These are phyloP conservation scores for Pseudopipra pipra DNA, from an alignment of 2,113 vertebrate genomes.

Conservation along the genomic window DNA sequence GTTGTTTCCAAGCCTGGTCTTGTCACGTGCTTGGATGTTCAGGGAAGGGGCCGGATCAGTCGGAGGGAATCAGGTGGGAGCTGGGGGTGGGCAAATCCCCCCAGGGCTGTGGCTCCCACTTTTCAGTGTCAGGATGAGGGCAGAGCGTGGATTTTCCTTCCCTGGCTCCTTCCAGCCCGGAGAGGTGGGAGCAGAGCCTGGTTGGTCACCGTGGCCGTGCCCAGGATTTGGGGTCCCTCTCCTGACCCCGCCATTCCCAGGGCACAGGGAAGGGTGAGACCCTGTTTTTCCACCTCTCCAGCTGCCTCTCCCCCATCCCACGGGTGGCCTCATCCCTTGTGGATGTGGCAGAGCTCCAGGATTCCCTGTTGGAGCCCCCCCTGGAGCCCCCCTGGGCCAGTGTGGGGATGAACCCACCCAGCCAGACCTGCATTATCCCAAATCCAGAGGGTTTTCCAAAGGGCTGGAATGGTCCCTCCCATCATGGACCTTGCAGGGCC, in stretches of 20 bases:
- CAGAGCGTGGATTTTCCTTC: accelerated
- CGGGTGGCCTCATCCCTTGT: neutral
- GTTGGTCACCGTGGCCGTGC: accelerated
- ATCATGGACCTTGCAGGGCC: neutral
- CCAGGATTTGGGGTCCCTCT: accelerated
- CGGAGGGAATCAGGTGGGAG: neutral
- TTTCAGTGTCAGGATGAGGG: neutral
- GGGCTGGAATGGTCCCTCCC: neutral
- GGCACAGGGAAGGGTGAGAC: neutral
- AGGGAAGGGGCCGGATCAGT: neutral
- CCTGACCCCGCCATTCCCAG: accelerated
- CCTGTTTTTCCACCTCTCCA: neutral
- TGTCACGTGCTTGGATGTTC: accelerated
- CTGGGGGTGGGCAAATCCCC: neutral
- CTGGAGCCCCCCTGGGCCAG: neutral
- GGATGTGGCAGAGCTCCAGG: neutral
- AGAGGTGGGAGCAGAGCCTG: neutral
- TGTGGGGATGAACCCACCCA: neutral
- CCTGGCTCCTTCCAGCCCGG: neutral
- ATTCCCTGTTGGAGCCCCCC: neutral
- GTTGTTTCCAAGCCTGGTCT: neutral
- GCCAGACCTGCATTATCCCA: accelerated
- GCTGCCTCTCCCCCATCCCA: neutral
- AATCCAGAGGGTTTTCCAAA: accelerated
- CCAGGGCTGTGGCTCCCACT: neutral